Conservation (phyloP, 2,888 invertebrate species). For the Cheilosia vernalis region DNA sequence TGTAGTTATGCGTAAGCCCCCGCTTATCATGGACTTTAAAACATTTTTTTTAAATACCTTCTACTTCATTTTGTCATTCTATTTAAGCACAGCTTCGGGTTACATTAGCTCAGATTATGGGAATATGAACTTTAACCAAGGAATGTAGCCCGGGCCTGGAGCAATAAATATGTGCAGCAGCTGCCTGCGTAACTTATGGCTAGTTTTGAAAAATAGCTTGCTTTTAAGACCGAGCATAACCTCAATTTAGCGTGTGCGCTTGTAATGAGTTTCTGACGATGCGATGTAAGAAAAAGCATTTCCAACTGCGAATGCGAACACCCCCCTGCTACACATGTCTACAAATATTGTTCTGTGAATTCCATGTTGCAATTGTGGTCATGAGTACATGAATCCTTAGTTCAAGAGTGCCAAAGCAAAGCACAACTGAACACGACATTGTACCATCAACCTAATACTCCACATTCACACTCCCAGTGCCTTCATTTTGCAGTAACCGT, state of each 20-base stretch:
- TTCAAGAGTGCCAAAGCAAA: slow-evolving; percentile 7
- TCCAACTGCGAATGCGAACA: not conserved
- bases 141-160: not conserved
- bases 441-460: not conserved
- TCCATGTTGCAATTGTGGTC: slow-evolving; percentile 20
- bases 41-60: no score
- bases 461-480: not conserved
- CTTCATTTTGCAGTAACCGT: slow-evolving; percentile 16
- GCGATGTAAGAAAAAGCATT: not conserved
- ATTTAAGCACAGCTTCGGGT: no score
- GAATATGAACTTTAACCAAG: not conserved
- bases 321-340: not conserved
- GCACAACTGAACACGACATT: slow-evolving; percentile 37
- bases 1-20: no score
- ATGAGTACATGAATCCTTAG: not conserved
- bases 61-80: no score
- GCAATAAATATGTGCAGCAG: not conserved
- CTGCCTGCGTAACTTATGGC: not conserved
- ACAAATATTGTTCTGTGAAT: not conserved
- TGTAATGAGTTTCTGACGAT: slow-evolving; percentile 15
- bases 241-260: not conserved
- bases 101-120: not conserved
- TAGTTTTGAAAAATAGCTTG: not conserved
- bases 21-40: no score
- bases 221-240: not conserved